Conservation (phyloP, 1,140 invertebrate species). For the Cotesia typhae region DNA sequence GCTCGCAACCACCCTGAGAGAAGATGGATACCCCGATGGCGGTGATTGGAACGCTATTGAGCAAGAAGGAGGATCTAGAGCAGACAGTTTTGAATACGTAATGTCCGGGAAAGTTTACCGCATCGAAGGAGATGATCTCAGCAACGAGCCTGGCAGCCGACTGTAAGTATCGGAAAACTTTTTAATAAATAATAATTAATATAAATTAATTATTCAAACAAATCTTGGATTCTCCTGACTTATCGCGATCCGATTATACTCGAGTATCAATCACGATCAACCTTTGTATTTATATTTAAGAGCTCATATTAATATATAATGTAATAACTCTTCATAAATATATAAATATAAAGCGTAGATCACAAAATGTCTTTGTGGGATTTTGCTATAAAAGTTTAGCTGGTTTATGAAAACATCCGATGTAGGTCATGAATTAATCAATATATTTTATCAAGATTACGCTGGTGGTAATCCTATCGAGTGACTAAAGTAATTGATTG, state of each 20-base stretch:
- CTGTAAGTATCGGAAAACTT: conserved; percentile 70
- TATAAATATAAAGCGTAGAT: too few relatives aligned
- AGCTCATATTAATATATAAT: too few relatives aligned
- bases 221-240: neutral
- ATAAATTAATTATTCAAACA: neutral
- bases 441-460: too few relatives aligned
- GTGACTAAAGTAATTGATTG: too few relatives aligned
- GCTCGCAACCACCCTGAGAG: conserved; percentile 91
- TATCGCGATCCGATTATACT: neutral
- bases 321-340: too few relatives aligned
- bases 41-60: conserved; percentile 91
- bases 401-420: too few relatives aligned
- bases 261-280: neutral
- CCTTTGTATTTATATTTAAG: too few relatives aligned
- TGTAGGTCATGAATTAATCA: too few relatives aligned
- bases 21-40: conserved; percentile 95
- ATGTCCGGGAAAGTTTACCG: conserved; percentile 99
- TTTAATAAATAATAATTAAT: neutral
- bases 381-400: too few relatives aligned
- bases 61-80: conserved; percentile 82
- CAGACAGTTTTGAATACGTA: conserved; percentile 98
- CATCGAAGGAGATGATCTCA: conserved; percentile 96
- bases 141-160: conserved; percentile 84
- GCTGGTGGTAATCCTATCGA: too few relatives aligned
- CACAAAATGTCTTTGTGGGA: too few relatives aligned